These are phyloP conservation scores for Heliocidaris tuberculata DNA, from an alignment of 35 echinoderm and acorn worm genomes.

Conservation along the genomic window DNA sequence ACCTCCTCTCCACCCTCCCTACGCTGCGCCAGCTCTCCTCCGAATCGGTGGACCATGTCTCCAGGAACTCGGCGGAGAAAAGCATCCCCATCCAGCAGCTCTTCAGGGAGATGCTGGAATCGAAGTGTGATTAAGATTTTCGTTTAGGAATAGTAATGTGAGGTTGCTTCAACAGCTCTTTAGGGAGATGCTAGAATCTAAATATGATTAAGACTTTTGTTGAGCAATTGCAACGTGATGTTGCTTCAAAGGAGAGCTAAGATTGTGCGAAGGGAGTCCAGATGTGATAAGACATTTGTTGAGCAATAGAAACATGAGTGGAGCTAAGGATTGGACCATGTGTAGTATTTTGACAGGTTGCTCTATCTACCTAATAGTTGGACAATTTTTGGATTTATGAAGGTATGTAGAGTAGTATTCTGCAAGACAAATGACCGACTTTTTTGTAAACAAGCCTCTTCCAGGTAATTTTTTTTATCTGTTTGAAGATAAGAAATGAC, in stretches of 20 bases:
- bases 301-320: neutral
- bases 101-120: constrained; percentile 79
- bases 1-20: constrained; percentile 68
- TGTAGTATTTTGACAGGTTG: neutral
- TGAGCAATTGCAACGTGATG: neutral
- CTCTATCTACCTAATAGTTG: neutral
- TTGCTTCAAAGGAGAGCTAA: neutral
- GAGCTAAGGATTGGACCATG: neutral
- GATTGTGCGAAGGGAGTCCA: neutral
- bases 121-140: constrained; percentile 42
- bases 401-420: too few relatives aligned
- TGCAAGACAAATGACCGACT: too few relatives aligned
- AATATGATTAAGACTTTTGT: neutral
- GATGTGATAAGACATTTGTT: neutral
- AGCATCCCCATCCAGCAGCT: constrained; percentile 81
- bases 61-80: constrained; percentile 61
- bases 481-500: too few relatives aligned
- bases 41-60: constrained; percentile 72
- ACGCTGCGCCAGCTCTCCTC: constrained; percentile 67
- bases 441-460: too few relatives aligned
- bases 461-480: too few relatives aligned
- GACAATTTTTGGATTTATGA: too few relatives aligned
- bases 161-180: neutral
- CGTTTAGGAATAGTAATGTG: neutral
- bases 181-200: neutral